Percentiles rank a stretch among this genome's conserved stretches.
phyloP scores from a whole-genome alignment of 1,140 invertebrate species.

The Penaeus chinensis region DNA sequence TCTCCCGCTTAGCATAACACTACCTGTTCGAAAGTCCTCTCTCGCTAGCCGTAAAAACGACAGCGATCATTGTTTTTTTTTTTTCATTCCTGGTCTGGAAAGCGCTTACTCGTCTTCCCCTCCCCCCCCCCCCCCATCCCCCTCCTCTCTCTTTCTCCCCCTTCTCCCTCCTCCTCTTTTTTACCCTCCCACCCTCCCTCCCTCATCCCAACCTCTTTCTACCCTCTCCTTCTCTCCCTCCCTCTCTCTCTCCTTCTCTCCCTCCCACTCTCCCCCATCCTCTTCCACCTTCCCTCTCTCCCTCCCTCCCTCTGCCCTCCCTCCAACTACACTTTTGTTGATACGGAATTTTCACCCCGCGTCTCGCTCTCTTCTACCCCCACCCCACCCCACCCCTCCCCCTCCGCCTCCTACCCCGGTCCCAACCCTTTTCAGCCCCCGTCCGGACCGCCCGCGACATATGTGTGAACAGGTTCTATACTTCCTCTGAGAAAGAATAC shows the following conservation, averaged over 20 bases:
- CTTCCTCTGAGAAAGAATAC: no score
- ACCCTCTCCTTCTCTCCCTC: neutral
- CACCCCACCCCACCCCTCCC: neutral
- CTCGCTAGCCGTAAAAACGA: no score
- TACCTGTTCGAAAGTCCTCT: no score
- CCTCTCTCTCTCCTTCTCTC: neutral
- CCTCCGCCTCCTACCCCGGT: neutral
- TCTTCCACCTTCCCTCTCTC: neutral
- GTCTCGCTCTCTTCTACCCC: neutral
- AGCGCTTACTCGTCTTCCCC: neutral
- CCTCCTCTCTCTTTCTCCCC: neutral
- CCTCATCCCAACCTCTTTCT: neutral
- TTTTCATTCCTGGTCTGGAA: neutral
- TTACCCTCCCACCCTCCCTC: neutral
- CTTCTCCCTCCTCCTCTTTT: no score
- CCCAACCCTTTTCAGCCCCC: neutral
- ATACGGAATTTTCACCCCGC: neutral
- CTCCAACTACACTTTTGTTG: neutral
- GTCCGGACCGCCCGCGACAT: no score
- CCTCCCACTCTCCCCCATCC: neutral
- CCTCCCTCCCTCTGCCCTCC: neutral
- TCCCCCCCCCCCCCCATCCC: neutral
- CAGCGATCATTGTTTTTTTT: neutral
- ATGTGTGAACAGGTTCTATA: no score
- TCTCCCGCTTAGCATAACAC: no score